phyloP scores from a whole-genome alignment of 2,888 invertebrate genomes.

The Carpatolechia fugitivella region DNA sequence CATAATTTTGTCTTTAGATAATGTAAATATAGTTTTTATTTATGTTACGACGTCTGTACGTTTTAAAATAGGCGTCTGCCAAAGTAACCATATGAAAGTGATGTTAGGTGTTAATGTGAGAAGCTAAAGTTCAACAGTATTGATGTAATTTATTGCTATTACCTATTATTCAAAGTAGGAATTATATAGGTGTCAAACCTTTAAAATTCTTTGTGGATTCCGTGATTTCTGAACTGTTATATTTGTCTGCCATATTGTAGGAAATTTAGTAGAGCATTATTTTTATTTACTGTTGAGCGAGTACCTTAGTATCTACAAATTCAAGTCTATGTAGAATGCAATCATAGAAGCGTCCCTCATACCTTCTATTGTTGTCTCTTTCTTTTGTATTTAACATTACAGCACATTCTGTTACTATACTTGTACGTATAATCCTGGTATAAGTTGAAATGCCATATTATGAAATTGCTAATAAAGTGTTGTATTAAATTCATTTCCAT shows the following conservation, averaged over 20 bases:
- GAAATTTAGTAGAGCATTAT: no score
- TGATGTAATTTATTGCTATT: background rate
- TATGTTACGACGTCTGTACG: slow-evolving; percentile 46
- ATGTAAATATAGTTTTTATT: slow-evolving; percentile 54
- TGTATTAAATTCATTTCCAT: no score
- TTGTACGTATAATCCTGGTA: background rate
- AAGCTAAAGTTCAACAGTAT: no score
- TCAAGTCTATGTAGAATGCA: background rate
- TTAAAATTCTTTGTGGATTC: background rate
- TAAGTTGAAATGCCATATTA: no score
- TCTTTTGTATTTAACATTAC: background rate
- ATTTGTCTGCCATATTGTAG: no score
- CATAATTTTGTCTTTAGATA: slow-evolving; percentile 61
- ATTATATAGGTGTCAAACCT: background rate
- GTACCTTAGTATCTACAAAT: no score
- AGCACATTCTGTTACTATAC: background rate
- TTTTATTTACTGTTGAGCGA: no score
- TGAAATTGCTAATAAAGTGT: no score
- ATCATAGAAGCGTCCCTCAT: background rate
- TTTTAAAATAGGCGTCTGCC: slow-evolving; percentile 32
- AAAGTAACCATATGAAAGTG: slow-evolving; percentile 28
- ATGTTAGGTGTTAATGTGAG: background rate
- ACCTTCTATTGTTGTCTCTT: background rate
- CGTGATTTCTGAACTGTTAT: no score
- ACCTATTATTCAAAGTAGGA: no score